A percentile compares a stretch with the other conserved stretches of the same genome.
Conservation (phyloP, 2,797 vertebrate genomes). For the Morelia viridis region DNA sequence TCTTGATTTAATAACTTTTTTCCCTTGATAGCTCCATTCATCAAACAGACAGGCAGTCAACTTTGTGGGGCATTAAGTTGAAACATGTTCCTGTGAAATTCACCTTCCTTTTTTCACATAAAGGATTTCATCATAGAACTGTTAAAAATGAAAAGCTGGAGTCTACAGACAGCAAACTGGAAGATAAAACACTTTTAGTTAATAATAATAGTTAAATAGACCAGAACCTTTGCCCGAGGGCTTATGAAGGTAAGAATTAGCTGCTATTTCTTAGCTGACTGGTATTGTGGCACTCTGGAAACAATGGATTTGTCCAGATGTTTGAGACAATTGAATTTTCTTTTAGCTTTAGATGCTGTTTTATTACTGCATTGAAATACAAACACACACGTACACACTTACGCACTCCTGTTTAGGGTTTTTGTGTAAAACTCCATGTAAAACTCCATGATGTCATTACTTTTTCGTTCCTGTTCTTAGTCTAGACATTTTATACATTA, state of each 20-base stretch:
- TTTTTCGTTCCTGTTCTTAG: neutral
- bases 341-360: constrained; percentile 24
- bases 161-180: neutral
- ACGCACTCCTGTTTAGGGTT: neutral
- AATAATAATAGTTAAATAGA: neutral
- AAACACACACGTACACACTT: neutral
- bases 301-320: constrained; percentile 4
- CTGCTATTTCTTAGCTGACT: neutral
- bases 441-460: neutral
- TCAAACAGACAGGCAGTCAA: neutral
- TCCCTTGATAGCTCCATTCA: constrained; percentile 7
- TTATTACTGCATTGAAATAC: neutral
- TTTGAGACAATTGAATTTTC: constrained; percentile 5
- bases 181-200: neutral
- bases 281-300: constrained; percentile 1
- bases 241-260: neutral
- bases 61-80: neutral
- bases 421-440: neutral
- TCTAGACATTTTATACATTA: neutral
- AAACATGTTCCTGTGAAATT: neutral
- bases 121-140: neutral
- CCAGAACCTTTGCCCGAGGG: constrained; percentile 7
- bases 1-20: neutral
- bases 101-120: neutral
- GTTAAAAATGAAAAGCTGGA: neutral